A percentile compares a stretch with the other conserved stretches of the same genome.
Evolutionary conservation across 2,888 invertebrate genomes (phyloP).

Genomic region (Plagiodera versicolora): DNA sequence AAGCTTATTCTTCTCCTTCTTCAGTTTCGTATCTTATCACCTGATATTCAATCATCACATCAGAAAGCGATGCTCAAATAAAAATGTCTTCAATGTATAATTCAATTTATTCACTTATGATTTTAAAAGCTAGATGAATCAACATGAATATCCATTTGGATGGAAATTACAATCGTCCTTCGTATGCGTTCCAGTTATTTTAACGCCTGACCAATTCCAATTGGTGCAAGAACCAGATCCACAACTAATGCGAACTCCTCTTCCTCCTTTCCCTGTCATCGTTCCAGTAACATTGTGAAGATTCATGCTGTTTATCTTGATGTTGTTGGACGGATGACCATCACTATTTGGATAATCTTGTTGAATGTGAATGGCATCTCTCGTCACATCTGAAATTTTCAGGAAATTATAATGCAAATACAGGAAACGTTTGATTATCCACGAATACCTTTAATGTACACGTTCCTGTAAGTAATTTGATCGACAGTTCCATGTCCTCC

Average conservation of each 20-base stretch:
- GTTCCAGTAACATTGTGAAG: constrained; percentile 17
- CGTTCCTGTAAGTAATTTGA: constrained; percentile 19
- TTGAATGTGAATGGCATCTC: constrained; percentile 19
- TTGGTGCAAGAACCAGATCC: constrained; percentile 12
- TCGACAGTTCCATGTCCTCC: constrained; percentile 14
- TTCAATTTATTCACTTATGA: no score
- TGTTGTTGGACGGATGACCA: constrained; percentile 12
- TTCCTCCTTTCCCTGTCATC: constrained; percentile 6
- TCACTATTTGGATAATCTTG: constrained; percentile 17
- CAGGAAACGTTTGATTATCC: no score
- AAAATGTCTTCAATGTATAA: no score
- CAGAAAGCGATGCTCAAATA: no score
- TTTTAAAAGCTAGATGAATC: no score
- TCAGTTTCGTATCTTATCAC: no score
- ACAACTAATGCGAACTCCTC: constrained; percentile 15
- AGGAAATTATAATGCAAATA: no score
- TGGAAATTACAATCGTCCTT: background rate
- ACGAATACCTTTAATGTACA: constrained; percentile 15
- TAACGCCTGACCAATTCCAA: constrained; percentile 17
- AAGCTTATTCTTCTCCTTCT: no score
- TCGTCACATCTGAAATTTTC: constrained; percentile 22
- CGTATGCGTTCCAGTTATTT: background rate
- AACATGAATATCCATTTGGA: background rate
- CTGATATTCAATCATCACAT: no score
- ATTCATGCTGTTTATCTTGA: constrained; percentile 14